Base-by-base conservation (phyloP, 2,113 vertebrate genomes). In the Vanacampus margaritifer region DNA sequence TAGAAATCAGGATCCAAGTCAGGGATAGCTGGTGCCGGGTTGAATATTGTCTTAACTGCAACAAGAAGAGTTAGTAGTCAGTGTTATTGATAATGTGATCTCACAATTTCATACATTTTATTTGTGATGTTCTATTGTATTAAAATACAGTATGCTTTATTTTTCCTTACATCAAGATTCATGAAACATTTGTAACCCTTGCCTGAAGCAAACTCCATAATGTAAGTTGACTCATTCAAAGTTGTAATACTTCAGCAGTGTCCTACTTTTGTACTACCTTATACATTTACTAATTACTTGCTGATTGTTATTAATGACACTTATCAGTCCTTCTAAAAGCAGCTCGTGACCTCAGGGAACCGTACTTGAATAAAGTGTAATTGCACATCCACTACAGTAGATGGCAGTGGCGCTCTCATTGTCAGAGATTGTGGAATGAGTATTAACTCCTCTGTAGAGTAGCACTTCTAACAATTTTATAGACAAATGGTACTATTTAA, bases 41-140 rank as follows among this genome's bases (percentile, higher is more conserved):
- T 99, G 89, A 99, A 97, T 81, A 99, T 86, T 36, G 96, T 99
- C 89, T 92, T 98, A 60, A 95, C 97, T 99, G 89, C 9, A 86
- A 91, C 32, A 65, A 77, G 37, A 81, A 81, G 17, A 36, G 65
- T n/a, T 11, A 50, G 23, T 16, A 3, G 64, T 71, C 46, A 9
- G 19, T 66, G 46, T 58, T 21, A 75, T 51, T 71, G 59, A 65
- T 53, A 39, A 41, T 11, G 26, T 35, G 65, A 67, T 68, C 64
- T 84, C 56, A 39, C 12, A 48, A 64, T 51, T 64, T n/a, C 7
- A 68, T 67, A 11, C 2, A 9, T 26, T 19, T 23, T 51, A 23
- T 10, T n/a, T n/a, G 6, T 51, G 3, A 23, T 11, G 48, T n/a
- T 8, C 21, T 51, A 19, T 2, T 17, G 17, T 46, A 19, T 46